These are phyloP conservation scores for Chymomyza amoena DNA, from an alignment of 2,888 invertebrate species.

Conservation along the genomic window DNA sequence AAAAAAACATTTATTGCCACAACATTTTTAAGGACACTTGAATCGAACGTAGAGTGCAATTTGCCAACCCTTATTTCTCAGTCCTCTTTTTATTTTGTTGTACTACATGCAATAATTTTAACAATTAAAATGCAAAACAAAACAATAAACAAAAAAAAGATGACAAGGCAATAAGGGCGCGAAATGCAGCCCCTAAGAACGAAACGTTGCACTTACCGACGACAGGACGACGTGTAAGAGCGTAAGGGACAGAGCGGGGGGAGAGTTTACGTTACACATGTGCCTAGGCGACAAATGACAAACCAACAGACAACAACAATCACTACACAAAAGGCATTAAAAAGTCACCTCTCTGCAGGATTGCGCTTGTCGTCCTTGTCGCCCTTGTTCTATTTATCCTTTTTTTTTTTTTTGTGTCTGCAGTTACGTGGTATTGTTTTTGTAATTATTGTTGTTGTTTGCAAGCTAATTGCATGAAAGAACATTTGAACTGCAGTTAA, in stretches of 20 bases:
- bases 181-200: background rate
- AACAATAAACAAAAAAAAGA: constrained; percentile 16
- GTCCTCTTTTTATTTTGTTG: constrained; percentile 12
- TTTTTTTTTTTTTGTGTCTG: constrained; percentile 61
- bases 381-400: constrained; percentile 44
- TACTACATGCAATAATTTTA: constrained; percentile 49
- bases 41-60: constrained; percentile 32
- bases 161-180: constrained; percentile 30
- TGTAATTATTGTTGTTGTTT: constrained; percentile 37
- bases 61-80: constrained; percentile 29
- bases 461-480: constrained; percentile 70
- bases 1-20: constrained; percentile 16
- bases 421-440: constrained; percentile 42
- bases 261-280: constrained; percentile 20
- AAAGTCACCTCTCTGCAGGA: constrained; percentile 63
- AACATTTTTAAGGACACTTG: constrained; percentile 25
- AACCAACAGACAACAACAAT: constrained; percentile 5
- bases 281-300: constrained; percentile 14
- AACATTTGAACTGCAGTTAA: constrained; percentile 23
- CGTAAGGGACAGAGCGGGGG: background rate
- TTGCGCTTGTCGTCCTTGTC: constrained; percentile 28
- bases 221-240: background rate
- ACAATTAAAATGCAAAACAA: constrained; percentile 54
- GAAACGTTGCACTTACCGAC: no score
- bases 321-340: constrained; percentile 53